Conservation (phyloP, 2,113 vertebrate species). For the Epinephelus fuscoguttatus region DNA sequence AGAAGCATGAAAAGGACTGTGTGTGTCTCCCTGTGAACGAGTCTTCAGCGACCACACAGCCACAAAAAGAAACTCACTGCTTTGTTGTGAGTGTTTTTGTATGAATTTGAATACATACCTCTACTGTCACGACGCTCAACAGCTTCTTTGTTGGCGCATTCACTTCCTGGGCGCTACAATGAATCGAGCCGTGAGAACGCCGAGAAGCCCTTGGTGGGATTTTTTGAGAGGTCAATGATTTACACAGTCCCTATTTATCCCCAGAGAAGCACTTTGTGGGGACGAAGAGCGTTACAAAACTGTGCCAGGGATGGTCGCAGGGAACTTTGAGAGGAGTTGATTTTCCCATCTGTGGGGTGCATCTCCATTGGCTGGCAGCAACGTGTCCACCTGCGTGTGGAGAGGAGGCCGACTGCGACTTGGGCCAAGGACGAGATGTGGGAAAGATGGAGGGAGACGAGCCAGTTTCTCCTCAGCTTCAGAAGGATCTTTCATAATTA, state of each 20-base stretch:
- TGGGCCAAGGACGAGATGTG: constrained; percentile 51
- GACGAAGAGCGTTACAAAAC: constrained; percentile 54
- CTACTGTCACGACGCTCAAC: constrained; percentile 50
- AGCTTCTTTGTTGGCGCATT: constrained; percentile 60
- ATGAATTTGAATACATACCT: constrained; percentile 72
- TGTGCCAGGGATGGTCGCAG: constrained; percentile 59
- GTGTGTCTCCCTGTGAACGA: constrained; percentile 54
- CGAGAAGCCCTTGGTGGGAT: constrained; percentile 45
- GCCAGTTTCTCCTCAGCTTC: constrained; percentile 58
- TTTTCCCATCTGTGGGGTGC: constrained; percentile 78
- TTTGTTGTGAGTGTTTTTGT: constrained; percentile 54
- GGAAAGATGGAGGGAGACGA: constrained; percentile 46
- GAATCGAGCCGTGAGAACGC: constrained; percentile 62
- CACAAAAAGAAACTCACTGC: constrained; percentile 39
- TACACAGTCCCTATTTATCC: constrained; percentile 64
- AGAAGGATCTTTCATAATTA: constrained; percentile 59
- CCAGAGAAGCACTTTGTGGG: constrained; percentile 54
- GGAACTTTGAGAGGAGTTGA: constrained; percentile 60
- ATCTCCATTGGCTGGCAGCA: constrained; percentile 63
- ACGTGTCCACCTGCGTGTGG: constrained; percentile 63
- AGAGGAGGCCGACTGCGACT: constrained; percentile 46
- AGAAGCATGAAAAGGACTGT: constrained; percentile 33
- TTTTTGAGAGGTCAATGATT: constrained; percentile 53
- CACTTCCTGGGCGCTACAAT: constrained; percentile 40
- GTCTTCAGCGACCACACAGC: constrained; percentile 35